Conservation (phyloP, 2,888 invertebrate genomes). For the Oscheius onirici region DNA sequence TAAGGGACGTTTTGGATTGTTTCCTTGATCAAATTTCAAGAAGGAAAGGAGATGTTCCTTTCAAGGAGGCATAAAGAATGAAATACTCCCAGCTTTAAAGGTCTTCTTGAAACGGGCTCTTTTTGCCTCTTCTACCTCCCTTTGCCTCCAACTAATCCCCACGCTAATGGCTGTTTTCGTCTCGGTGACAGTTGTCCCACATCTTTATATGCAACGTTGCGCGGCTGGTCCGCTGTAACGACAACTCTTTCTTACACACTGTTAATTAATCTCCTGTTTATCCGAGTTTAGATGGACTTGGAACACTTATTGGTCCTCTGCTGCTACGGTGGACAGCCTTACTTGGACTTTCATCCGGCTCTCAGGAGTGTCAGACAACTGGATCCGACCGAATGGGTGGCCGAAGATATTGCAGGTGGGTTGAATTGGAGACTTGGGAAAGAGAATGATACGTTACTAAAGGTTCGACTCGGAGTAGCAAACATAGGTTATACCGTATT, state of each 20-base stretch:
- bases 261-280: background rate
- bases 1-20: background rate
- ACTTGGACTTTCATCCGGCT: conserved; percentile 42
- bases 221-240: background rate
- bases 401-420: conserved; percentile 30
- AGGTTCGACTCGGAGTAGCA: too few species aligned
- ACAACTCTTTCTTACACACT: background rate
- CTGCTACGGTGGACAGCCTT: conserved; percentile 52
- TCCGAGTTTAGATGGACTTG: conserved; percentile 14
- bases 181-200: conserved; percentile 17
- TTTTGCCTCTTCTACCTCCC: background rate
- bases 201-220: conserved; percentile 29
- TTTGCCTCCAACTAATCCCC: conserved; percentile 8
- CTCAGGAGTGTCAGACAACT: conserved; percentile 15
- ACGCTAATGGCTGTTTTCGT: background rate
- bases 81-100: background rate
- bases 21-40: background rate
- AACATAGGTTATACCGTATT: too few species aligned
- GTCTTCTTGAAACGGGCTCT: background rate
- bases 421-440: too few species aligned
- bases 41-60: background rate
- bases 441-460: too few species aligned
- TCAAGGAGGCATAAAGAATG: background rate
- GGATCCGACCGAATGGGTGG: conserved; percentile 38
- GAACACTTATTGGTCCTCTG: conserved; percentile 46